A percentile compares a stretch with the other conserved stretches of the same genome.
phyloP scores from a whole-genome alignment of 2,888 invertebrate species.

The Hermaeophaga mercurialis region DNA sequence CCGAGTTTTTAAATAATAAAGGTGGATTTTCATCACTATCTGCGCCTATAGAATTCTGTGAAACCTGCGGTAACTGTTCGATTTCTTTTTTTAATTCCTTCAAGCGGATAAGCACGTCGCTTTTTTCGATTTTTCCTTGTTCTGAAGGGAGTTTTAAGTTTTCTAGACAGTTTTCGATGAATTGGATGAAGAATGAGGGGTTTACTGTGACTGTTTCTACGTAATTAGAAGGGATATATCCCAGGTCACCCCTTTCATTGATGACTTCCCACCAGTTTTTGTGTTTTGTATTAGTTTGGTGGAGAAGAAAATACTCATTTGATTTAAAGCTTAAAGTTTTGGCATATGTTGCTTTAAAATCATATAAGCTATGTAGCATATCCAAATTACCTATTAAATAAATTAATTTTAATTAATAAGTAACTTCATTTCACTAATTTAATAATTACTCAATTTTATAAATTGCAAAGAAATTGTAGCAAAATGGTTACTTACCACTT shows the following conservation, averaged over 20 bases:
- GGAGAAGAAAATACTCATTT: slow-evolving; percentile 79
- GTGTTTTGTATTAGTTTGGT: slow-evolving; percentile 79
- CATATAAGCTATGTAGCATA: slow-evolving; percentile 83
- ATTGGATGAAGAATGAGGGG: slow-evolving; percentile 73
- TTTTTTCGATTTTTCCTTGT: slow-evolving; percentile 58
- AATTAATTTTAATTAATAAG: slow-evolving; percentile 11
- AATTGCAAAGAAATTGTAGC: neutral
- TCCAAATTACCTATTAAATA: slow-evolving; percentile 68
- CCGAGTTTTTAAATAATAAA: slow-evolving; percentile 51
- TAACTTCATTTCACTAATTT: neutral
- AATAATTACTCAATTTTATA: neutral
- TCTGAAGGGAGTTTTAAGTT: slow-evolving; percentile 46
- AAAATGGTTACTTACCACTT: slow-evolving; percentile 39
- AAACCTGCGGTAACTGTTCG: slow-evolving; percentile 54
- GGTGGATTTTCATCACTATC: slow-evolving; percentile 48
- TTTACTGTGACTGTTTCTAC: slow-evolving; percentile 77
- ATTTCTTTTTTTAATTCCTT: slow-evolving; percentile 70
- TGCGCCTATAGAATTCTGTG: slow-evolving; percentile 46
- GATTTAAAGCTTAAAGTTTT: slow-evolving; percentile 82
- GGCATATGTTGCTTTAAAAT: slow-evolving; percentile 82
- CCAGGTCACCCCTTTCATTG: slow-evolving; percentile 79
- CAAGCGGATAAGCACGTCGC: slow-evolving; percentile 66
- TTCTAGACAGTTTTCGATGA: slow-evolving; percentile 73
- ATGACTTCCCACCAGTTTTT: slow-evolving; percentile 90
- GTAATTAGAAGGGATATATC: slow-evolving; percentile 87